phyloP scores from a whole-genome alignment of 2,113 vertebrate species.

The Nesospiza acunhae region DNA sequence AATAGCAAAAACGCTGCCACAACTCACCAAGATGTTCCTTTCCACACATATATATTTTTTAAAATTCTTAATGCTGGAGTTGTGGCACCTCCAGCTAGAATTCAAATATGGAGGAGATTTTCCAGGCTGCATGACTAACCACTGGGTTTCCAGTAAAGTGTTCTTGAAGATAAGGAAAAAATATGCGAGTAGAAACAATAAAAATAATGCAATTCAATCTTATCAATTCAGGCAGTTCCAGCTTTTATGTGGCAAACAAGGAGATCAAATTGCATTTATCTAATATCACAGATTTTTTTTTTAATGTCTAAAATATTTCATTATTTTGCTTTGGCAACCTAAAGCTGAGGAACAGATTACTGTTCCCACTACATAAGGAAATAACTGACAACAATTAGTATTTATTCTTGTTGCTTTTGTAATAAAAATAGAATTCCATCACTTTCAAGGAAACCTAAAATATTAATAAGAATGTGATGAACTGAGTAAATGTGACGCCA shows the following conservation, averaged over 20 bases:
- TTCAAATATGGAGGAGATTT: neutral
- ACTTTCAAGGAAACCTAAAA: conserved; percentile 71
- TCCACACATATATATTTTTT: neutral
- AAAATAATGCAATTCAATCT: conserved; percentile 64
- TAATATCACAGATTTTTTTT: conserved; percentile 68
- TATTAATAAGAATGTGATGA: conserved; percentile 71
- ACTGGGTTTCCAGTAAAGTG: neutral
- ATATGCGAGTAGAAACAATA: conserved; percentile 48
- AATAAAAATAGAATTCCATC: conserved; percentile 75
- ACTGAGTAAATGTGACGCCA: conserved; percentile 69
- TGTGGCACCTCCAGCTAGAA: neutral
- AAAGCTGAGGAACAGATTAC: conserved; percentile 64
- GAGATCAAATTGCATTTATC: conserved; percentile 69
- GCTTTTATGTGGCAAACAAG: conserved; percentile 67
- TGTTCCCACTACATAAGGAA: conserved; percentile 68
- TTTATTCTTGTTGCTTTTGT: conserved; percentile 71
- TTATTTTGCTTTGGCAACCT: conserved; percentile 67
- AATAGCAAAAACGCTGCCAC: neutral
- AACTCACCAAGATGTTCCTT: neutral
- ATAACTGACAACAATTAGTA: conserved; percentile 70
- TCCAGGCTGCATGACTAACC: conserved; percentile 10
- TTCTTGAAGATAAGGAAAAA: conserved; percentile 57
- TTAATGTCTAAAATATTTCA: conserved; percentile 65
- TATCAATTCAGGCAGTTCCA: conserved; percentile 66
- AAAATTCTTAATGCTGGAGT: neutral